Percentiles rank a stretch among this genome's conserved stretches.
Conservation (phyloP, 1,140 invertebrate genomes). For the Trissolcus basalis region DNA sequence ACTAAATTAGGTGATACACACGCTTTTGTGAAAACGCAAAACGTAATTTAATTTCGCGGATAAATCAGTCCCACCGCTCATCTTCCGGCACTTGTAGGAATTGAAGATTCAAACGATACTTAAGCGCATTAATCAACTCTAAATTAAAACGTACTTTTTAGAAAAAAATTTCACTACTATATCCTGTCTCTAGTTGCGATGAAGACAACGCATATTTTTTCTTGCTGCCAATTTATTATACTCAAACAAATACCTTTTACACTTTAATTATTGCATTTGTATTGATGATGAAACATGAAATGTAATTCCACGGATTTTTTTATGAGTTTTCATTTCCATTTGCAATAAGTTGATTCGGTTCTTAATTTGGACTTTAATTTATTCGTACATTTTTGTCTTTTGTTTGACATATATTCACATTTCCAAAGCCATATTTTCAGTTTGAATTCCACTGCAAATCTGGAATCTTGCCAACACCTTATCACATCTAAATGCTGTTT, state of each 20-base stretch:
- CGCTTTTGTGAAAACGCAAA: conserved; percentile 39
- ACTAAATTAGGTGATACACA: conserved; percentile 46
- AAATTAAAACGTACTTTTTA: no score
- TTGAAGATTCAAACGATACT: neutral
- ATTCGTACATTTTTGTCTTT: conserved; percentile 29
- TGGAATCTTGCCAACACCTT: conserved; percentile 44
- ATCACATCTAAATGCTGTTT: conserved; percentile 44
- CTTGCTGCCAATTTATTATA: no score
- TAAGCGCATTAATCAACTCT: no score
- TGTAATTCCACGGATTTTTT: no score
- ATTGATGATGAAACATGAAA: no score
- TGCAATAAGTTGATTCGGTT: no score
- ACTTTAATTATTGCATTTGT: no score
- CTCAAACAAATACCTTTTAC: no score
- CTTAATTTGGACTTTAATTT: neutral
- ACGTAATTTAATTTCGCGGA: conserved; percentile 31
- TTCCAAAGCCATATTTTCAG: conserved; percentile 4
- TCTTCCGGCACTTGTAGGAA: neutral
- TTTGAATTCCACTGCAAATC: conserved; percentile 22
- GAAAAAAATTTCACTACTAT: no score
- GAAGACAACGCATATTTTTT: no score
- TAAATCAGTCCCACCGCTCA: conserved; percentile 24
- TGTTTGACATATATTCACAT: conserved; percentile 14
- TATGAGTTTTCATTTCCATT: no score
- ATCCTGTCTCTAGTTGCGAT: no score